Evolutionary conservation across 2,797 vertebrate species (phyloP), one percentile per base, ranked within the genome.

Genomic region (Coregonus suidteri): DNA sequence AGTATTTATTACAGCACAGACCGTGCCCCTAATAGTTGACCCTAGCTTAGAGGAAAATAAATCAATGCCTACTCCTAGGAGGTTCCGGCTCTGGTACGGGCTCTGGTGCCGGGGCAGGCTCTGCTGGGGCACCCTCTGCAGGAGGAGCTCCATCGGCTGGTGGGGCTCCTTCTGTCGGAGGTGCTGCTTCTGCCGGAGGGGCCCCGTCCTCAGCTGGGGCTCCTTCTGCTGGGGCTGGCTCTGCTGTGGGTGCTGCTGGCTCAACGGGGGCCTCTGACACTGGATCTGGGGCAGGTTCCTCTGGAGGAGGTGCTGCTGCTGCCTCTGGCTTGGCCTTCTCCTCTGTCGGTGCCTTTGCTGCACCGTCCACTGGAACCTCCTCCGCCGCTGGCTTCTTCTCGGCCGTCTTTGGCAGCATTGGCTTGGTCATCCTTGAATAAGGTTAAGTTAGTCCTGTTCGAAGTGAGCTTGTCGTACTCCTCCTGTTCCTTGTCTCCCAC

Each of bases 401-500:
- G 0, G 88, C 87, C 0, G 84, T 91, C 79, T 92, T 93, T 15
- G 91, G 90, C 37, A 93, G 88, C 79, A 87, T 91, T 0, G 87
- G 87, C 82, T 94, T 93, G n/a, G 91, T 91, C 93, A 93, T 94
- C 52, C 15, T 92, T 77, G 31, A 34, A 35, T 53, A 14, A 64
- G 1, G 6, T 73, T 30, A 1, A 6, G 4, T 69, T 66, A 2
- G 70, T 71, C 73, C 59, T 71, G 68, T 75, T 75, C 67, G 78
- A 59, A 47, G 52, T 20, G 79, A 13, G 35, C 35, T 74, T 71
- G 1, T 34, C 66, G 14, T 73, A 14, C 1, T 73, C 73, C 64
- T 81, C 59, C 15, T 72, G 25, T 20, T 1, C 30, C 68, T 82
- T 64, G 67, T 75, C 71, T 78, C 52, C 75, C 52, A 73, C 79